Percentiles rank a stretch among this genome's conserved stretches.
Evolutionary conservation across 2,797 vertebrate species (phyloP).

Genomic region (Setipinna tenuifilis): DNA sequence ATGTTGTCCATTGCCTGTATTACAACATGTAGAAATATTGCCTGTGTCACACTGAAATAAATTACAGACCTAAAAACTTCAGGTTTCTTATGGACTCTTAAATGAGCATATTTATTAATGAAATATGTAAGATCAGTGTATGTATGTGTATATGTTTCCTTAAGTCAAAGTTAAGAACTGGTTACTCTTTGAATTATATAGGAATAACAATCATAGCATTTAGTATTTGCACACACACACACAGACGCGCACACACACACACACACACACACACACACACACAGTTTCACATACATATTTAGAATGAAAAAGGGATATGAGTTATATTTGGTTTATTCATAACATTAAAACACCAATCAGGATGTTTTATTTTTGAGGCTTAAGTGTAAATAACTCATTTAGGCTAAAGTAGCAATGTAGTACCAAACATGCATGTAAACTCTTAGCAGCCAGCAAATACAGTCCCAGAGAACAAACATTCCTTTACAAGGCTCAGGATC

Average conservation of each 20-base stretch:
- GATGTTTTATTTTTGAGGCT: background rate
- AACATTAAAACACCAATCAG: background rate
- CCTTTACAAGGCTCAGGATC: background rate
- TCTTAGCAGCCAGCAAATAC: background rate
- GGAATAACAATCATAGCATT: no score
- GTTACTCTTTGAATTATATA: no score
- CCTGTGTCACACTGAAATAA: no score
- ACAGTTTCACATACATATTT: background rate
- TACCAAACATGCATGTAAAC: background rate
- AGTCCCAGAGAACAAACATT: background rate
- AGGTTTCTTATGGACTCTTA: no score
- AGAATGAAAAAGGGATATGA: background rate
- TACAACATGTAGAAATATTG: no score
- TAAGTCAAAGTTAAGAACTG: no score
- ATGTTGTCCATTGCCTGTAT: no score
- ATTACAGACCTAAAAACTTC: no score
- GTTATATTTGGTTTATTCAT: conserved; percentile 1
- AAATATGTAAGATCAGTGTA: no score
- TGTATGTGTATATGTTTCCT: no score
- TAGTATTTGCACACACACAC: background rate
- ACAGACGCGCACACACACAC: background rate
- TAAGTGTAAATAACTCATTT: background rate
- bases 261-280: background rate
- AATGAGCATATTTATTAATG: no score
- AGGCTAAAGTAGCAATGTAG: background rate